Conservation (phyloP, 2,113 vertebrate species). For the Hydropotes inermis region DNA sequence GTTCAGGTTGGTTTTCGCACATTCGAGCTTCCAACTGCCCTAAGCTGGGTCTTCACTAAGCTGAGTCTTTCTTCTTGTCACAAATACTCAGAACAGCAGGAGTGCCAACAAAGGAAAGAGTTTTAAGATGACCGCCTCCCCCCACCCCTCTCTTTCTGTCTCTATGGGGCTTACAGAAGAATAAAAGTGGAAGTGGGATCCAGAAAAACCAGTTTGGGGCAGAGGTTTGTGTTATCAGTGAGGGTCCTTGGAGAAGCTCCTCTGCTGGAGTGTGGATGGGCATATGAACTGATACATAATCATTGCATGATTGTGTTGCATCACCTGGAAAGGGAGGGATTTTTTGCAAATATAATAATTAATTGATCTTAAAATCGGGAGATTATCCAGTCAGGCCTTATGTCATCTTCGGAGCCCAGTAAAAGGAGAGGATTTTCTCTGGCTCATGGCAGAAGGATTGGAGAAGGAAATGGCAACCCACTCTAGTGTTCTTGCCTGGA, state of each 20-base stretch:
- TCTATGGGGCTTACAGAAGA: too few species aligned
- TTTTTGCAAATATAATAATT: neutral
- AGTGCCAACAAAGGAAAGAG: neutral
- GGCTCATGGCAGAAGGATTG: neutral
- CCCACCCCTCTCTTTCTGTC: neutral
- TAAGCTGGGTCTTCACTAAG: neutral
- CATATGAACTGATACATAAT: fast-evolving
- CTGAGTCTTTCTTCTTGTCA: neutral
- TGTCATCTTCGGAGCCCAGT: neutral
- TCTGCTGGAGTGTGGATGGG: neutral
- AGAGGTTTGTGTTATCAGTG: neutral
- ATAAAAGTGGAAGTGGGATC: fast-evolving
- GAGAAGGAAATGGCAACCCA: too few species aligned
- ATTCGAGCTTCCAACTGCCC: neutral
- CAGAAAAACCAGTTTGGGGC: neutral
- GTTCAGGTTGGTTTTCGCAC: neutral
- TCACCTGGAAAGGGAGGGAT: neutral
- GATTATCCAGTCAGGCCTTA: neutral
- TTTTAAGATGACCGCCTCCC: neutral
- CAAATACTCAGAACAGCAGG: neutral
- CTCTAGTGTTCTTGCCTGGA: too few species aligned
- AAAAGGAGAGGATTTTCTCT: neutral
- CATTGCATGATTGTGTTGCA: neutral
- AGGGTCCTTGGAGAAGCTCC: neutral
- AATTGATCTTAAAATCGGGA: neutral